Evolutionary conservation across 2,113 vertebrate genomes (phyloP).

Genomic region (Riparia riparia): DNA sequence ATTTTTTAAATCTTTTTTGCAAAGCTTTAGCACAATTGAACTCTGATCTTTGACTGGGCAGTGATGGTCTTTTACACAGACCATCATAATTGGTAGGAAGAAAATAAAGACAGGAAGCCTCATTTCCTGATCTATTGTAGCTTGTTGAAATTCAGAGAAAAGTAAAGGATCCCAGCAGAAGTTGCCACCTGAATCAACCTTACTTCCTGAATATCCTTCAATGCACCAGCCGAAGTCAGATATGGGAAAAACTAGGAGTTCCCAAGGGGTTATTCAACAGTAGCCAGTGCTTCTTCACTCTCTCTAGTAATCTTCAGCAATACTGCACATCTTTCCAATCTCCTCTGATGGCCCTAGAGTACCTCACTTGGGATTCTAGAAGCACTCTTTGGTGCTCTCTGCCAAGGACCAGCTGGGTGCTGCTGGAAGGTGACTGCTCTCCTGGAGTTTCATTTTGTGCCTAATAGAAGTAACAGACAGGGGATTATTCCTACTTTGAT

Average conservation of each 20-base stretch:
- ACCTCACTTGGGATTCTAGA: not conserved
- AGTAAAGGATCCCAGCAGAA: not conserved
- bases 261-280: not conserved
- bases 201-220: not conserved
- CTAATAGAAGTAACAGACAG: not conserved
- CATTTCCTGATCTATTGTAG: not conserved
- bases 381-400: rapidly evolving
- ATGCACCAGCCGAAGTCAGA: not conserved
- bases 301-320: not conserved
- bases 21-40: not conserved
- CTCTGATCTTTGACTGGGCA: not conserved
- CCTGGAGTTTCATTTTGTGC: not conserved
- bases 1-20: not conserved
- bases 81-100: not conserved
- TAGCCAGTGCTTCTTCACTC: not conserved
- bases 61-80: not conserved
- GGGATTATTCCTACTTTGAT: not conserved
- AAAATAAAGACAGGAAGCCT: not conserved
- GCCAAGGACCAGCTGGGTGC: not conserved
- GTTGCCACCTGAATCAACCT: not conserved
- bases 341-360: not conserved
- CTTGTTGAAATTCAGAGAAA: not conserved
- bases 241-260: not conserved
- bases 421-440: not conserved
- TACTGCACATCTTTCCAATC: not conserved